Conservation (phyloP, 2,113 vertebrate species). For the Chaetops frenatus region DNA sequence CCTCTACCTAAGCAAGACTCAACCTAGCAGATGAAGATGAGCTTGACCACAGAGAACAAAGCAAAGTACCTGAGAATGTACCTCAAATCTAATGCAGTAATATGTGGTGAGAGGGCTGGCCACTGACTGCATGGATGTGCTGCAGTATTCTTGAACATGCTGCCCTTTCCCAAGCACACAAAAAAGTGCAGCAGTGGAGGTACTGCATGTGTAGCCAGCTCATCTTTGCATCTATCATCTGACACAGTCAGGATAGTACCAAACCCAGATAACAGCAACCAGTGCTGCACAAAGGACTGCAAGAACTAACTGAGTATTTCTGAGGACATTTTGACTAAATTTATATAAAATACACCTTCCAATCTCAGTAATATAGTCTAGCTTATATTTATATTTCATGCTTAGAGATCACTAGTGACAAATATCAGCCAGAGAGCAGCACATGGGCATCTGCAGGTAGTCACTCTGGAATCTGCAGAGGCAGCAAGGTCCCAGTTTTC, state of each 20-base stretch:
- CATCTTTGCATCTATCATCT: background rate
- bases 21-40: background rate
- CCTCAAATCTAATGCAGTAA: background rate
- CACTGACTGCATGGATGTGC: no score
- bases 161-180: background rate
- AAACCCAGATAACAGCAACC: background rate
- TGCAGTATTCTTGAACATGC: background rate
- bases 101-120: background rate
- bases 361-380: background rate
- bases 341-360: background rate
- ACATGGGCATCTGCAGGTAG: rapidly evolving
- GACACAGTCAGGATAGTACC: rapidly evolving
- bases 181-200: background rate
- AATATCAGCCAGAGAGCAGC: background rate
- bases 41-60: background rate
- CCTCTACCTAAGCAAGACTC: background rate
- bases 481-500: background rate
- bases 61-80: background rate
- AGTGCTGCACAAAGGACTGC: background rate
- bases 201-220: background rate
- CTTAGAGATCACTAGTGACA: background rate
- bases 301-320: background rate
- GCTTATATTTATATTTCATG: background rate
- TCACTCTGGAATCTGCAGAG: background rate
- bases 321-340: background rate